Conservation (phyloP, 64 coral and sea anemone genomes). For the Pocillopora damicornis region DNA sequence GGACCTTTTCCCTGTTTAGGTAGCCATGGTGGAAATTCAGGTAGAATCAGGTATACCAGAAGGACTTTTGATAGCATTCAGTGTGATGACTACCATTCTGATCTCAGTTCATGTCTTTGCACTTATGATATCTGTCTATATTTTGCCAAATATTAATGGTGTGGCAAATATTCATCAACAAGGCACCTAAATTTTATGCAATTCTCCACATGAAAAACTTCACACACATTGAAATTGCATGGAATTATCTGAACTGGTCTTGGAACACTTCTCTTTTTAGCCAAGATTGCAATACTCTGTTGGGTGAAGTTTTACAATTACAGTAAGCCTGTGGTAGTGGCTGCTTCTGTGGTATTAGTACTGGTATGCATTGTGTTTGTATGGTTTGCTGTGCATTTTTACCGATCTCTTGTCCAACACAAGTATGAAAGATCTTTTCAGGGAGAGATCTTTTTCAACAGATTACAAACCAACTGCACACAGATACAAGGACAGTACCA, state of each 20-base stretch:
- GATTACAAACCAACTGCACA: constrained; percentile 80
- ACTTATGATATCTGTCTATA: constrained; percentile 98
- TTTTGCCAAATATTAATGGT: constrained; percentile 94
- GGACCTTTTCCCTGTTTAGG: constrained; percentile 33
- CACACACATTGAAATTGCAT: constrained; percentile 94
- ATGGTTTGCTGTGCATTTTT: constrained; percentile 95
- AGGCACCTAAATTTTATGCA: constrained; percentile 49
- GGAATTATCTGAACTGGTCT: constrained; percentile 94
- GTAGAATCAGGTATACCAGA: constrained; percentile 63
- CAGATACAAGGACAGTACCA: constrained; percentile 28
- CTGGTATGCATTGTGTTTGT: constrained; percentile 92
- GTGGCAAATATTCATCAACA: constrained; percentile 70
- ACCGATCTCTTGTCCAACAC: constrained; percentile 84
- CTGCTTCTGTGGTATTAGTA: constrained; percentile 67
- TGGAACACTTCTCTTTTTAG: constrained; percentile 89
- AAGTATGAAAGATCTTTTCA: constrained; percentile 89
- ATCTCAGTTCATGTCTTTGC: constrained; percentile 96
- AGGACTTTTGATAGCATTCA: constrained; percentile 84
- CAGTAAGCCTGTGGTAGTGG: constrained; percentile 69
- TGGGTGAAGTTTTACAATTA: constrained; percentile 96
- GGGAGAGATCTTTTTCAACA: constrained; percentile 76
- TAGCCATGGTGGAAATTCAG: constrained; percentile 98
- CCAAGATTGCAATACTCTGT: constrained; percentile 86
- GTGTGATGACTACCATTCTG: constrained; percentile 86
- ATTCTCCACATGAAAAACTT: constrained; percentile 91